Evolutionary conservation across 2,113 vertebrate species (phyloP).

Genomic region (Noctilio leporinus): DNA sequence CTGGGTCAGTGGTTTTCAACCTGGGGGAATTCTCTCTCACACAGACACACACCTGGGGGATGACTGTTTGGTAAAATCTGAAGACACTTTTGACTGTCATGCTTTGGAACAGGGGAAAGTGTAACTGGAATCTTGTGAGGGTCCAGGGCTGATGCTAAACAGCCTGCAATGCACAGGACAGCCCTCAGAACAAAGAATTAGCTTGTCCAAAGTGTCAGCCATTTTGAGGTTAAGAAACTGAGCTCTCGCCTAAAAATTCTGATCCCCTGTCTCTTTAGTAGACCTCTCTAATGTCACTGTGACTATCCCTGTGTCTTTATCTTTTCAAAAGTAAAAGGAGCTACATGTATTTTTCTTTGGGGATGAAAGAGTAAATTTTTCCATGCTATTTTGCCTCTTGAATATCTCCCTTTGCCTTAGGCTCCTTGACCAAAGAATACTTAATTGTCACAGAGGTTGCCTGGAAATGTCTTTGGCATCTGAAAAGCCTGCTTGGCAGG

Average conservation of each 20-base stretch:
- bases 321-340: neutral
- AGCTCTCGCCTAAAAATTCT: neutral
- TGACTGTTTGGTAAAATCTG: neutral
- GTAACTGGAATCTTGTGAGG: neutral
- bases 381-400: neutral
- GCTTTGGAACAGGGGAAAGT: neutral
- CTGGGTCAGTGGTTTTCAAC: neutral
- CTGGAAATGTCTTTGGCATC: slow-evolving; percentile 49
- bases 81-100: neutral
- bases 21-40: neutral
- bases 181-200: neutral
- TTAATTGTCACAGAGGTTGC: slow-evolving; percentile 34
- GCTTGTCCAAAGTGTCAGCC: neutral
- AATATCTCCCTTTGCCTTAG: neutral
- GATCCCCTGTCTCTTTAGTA: neutral
- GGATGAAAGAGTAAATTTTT: neutral
- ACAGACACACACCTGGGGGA: fast-evolving
- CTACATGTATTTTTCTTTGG: neutral
- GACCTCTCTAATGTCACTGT: neutral
- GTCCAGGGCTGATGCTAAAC: neutral
- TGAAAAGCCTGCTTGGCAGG: slow-evolving; percentile 54
- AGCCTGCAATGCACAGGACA: neutral
- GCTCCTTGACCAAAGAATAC: neutral
- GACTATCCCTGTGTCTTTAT: neutral
- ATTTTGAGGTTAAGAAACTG: neutral